These are phyloP conservation scores for Aelia acuminata DNA, from an alignment of 2,888 invertebrate genomes.

Conservation along the genomic window DNA sequence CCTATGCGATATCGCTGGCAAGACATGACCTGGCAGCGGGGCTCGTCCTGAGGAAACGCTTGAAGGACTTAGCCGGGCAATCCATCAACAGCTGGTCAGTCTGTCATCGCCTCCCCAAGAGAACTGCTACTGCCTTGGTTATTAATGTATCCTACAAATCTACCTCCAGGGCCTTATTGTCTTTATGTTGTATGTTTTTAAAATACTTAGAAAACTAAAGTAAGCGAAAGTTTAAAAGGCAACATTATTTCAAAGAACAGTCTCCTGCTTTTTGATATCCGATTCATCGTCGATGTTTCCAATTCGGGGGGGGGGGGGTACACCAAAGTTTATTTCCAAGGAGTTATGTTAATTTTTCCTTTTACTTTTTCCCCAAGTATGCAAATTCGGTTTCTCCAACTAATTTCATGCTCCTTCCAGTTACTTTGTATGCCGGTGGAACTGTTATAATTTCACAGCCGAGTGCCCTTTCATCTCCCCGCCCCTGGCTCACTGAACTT, in stretches of 20 bases:
- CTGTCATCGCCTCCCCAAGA: not conserved
- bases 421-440: conserved; percentile 48
- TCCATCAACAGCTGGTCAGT: conserved; percentile 3
- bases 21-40: not conserved
- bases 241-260: no score
- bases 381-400: conserved; percentile 27
- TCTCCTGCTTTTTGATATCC: not conserved
- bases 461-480: conserved; percentile 19
- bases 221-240: no score
- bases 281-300: not conserved
- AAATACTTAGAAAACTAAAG: no score
- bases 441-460: conserved; percentile 47
- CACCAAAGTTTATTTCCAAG: not conserved
- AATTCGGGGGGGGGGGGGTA: not conserved
- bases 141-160: not conserved
- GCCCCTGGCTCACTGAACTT: conserved; percentile 9
- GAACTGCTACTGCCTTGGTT: not conserved
- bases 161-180: not conserved
- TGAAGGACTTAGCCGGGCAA: not conserved
- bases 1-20: not conserved
- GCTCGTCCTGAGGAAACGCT: not conserved
- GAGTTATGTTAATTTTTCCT: conserved; percentile 24
- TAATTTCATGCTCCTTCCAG: conserved; percentile 39
- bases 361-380: conserved; percentile 17
- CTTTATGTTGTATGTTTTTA: not conserved